Conservation (phyloP, 2,113 vertebrate genomes). For the Crotalus tigris region DNA sequence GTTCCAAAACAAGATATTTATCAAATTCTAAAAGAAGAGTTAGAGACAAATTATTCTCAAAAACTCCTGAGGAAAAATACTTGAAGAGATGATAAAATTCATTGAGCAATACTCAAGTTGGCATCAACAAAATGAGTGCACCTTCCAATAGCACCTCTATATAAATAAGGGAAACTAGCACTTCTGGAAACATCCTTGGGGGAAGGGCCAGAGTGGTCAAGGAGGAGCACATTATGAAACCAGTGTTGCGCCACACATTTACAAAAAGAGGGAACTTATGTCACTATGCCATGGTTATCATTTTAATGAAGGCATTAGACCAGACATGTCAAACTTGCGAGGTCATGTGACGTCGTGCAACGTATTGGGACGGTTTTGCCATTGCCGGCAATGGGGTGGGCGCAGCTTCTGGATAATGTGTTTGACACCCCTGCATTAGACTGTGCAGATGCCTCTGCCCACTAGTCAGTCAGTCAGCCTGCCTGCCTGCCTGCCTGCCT, state of each 20-base stretch:
- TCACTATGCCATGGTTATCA: neutral
- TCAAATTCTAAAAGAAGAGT: neutral
- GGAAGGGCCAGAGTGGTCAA: neutral
- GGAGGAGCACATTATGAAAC: neutral
- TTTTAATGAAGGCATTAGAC: neutral
- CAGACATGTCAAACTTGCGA: too few relatives aligned
- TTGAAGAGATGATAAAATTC: neutral
- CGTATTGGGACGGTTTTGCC: too few relatives aligned
- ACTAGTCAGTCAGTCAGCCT: too few relatives aligned
- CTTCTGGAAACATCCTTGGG: neutral
- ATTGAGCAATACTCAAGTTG: neutral
- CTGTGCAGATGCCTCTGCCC: neutral
- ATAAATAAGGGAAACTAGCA: neutral
- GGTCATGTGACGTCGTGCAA: too few relatives aligned
- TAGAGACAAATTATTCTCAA: neutral
- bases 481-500: too few relatives aligned
- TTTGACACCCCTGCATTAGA: neutral
- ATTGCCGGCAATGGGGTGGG: too few relatives aligned
- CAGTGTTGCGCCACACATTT: neutral
- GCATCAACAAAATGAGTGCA: neutral
- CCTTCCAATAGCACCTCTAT: neutral
- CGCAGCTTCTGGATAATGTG: too few relatives aligned
- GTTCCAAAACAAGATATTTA: neutral
- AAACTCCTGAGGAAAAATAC: neutral
- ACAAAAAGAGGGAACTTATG: neutral